Base-by-base conservation (phyloP, 1,140 invertebrate species). In the Pantala flavescens region DNA sequence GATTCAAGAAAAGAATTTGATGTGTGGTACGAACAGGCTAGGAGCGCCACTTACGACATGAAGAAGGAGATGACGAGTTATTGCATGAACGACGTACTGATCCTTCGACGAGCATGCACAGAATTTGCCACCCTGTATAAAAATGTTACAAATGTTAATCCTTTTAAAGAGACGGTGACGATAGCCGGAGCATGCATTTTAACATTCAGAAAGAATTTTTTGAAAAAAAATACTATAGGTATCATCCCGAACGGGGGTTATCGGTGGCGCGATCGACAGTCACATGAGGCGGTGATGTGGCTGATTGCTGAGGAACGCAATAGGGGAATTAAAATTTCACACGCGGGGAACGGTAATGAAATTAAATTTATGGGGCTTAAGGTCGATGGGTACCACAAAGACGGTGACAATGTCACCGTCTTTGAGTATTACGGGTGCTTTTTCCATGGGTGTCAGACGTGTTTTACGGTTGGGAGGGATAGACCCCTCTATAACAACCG, bases 361-460 rank as follows among this genome's bases (percentile, higher is more conserved):
- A 9, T 9, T 5, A 36, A 9, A 36, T 36, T 36, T 9, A 36
- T 36, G 28, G 28, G 28, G 28, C 2, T 5, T 2, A 36, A 36
- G 28, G 28, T 36, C 28, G 28, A 36, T 36, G 28, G 28, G 2
- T 9, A 5, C 28, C 28, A 36, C 28, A 36, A 36, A 36, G 28
- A 36, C 28, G 2, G 28, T 36, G 28, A 36, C 2, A 36, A 36
- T 36, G 9, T 9, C 28, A 36, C 28, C 28, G 76, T 77, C 5
- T 77, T 24, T 36, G 74, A 77, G 72, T 79, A 75, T 73, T 73
- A 78, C 24, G 77, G 78, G 2, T 78, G 78, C 74, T 77, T 71
- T 70, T 78, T 43, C 42, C 77, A 79, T 71, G 77, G 75, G 0
- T 79, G 77, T 55, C 43, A 16, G 3, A 21, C 21, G 21, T 73